phyloP scores from a whole-genome alignment of 2,888 invertebrate genomes.

The Ommatoiulus sabulosus region DNA sequence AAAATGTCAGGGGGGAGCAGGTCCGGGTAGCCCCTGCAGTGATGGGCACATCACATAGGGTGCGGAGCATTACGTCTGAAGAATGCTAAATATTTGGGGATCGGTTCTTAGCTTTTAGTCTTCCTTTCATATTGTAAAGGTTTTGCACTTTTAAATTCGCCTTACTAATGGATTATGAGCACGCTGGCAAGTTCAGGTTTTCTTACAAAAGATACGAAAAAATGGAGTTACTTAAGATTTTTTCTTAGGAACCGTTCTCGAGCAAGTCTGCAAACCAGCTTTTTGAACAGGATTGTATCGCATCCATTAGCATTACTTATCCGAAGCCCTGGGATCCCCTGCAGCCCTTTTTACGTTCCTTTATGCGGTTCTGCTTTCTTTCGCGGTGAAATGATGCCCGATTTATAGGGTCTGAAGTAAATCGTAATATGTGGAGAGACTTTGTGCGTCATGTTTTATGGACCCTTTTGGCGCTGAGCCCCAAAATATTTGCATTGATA shows the following conservation, averaged over 20 bases:
- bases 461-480: neutral
- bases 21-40: too few species aligned
- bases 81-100: too few species aligned
- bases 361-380: constrained; percentile 1
- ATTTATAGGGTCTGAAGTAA: neutral
- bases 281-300: neutral
- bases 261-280: neutral
- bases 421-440: neutral
- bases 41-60: too few species aligned
- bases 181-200: too few species aligned
- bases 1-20: too few species aligned
- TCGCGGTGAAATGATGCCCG: constrained; percentile 6
- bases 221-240: neutral
- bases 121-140: too few species aligned
- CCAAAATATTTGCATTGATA: neutral
- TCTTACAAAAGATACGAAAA: too few species aligned
- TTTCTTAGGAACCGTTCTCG: neutral
- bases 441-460: constrained; percentile 20
- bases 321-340: neutral
- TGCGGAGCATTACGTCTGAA: too few species aligned
- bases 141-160: too few species aligned
- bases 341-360: constrained; percentile 1
- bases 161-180: too few species aligned
- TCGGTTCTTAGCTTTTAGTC: too few species aligned
- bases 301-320: neutral